Conservation (phyloP, 2,888 invertebrate species). For the Syritta pipiens region DNA sequence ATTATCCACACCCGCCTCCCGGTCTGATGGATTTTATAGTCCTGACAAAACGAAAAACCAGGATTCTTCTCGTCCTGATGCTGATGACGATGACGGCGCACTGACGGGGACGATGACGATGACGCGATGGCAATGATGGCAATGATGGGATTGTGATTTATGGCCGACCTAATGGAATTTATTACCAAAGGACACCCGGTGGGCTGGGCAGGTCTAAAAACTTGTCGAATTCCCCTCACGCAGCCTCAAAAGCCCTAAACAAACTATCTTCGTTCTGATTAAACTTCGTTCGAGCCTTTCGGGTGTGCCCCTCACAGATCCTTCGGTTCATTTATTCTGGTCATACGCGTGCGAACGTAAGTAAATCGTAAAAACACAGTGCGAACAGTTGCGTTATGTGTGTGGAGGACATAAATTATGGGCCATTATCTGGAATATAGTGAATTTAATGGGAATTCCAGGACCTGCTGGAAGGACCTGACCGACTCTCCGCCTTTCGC, state of each 20-base stretch:
- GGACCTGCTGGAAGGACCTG: not conserved
- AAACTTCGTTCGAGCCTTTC: constrained; percentile 10
- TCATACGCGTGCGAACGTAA: not conserved
- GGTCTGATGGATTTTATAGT: constrained; percentile 18
- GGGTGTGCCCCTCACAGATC: not conserved
- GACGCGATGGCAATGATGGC: constrained; percentile 7
- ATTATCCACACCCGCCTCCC: constrained; percentile 18
- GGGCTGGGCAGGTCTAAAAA: constrained; percentile 1
- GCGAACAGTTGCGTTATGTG: constrained; percentile 15
- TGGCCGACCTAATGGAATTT: constrained; percentile 54
- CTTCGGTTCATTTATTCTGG: constrained; percentile 28
- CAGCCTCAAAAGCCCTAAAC: not conserved
- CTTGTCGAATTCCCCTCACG: constrained; percentile 1
- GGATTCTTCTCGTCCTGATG: not conserved
- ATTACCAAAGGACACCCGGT: constrained; percentile 22
- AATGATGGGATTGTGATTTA: constrained; percentile 60
- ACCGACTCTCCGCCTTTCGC: not conserved
- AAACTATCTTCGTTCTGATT: constrained; percentile 21
- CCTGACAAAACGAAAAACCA: not conserved
- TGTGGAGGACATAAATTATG: constrained; percentile 37
- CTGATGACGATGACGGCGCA: not conserved
- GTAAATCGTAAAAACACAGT: constrained; percentile 25
- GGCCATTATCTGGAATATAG: constrained; percentile 44
- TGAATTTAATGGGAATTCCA: constrained; percentile 31
- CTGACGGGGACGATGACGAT: constrained; percentile 12